A percentile compares a stretch with the other conserved stretches of the same genome.
Evolutionary conservation across 2,113 vertebrate genomes (phyloP).

Genomic region (Otis tarda): DNA sequence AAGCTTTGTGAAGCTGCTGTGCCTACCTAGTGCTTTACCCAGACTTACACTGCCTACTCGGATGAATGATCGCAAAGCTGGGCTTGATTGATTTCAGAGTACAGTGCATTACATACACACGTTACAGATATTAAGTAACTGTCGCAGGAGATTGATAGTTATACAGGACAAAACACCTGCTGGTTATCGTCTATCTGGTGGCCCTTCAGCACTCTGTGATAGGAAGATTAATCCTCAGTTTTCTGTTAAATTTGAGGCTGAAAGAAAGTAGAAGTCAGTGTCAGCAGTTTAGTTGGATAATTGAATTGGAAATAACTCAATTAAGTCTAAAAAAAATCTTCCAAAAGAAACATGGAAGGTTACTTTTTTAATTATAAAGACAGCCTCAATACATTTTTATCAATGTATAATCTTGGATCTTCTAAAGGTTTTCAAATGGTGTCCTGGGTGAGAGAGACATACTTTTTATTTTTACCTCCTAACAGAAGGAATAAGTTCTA

Average conservation of each 20-base stretch:
- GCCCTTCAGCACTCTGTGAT: neutral
- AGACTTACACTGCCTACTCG: neutral
- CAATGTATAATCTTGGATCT: neutral
- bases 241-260: neutral
- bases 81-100: neutral
- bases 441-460: neutral
- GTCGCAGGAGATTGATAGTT: neutral
- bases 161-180: neutral
- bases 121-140: neutral
- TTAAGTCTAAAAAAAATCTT: neutral
- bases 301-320: neutral
- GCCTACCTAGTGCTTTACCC: neutral
- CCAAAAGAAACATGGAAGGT: neutral
- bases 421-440: neutral
- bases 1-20: neutral
- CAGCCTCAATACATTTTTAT: neutral
- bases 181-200: neutral
- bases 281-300: neutral
- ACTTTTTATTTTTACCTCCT: neutral
- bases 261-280: neutral
- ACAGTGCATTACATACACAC: no score
- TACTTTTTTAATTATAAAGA: neutral
- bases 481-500: neutral
- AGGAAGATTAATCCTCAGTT: neutral
- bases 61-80: neutral